Base-by-base conservation (phyloP, 2,888 invertebrate species). In the Synanthedon andrenaeformis region DNA sequence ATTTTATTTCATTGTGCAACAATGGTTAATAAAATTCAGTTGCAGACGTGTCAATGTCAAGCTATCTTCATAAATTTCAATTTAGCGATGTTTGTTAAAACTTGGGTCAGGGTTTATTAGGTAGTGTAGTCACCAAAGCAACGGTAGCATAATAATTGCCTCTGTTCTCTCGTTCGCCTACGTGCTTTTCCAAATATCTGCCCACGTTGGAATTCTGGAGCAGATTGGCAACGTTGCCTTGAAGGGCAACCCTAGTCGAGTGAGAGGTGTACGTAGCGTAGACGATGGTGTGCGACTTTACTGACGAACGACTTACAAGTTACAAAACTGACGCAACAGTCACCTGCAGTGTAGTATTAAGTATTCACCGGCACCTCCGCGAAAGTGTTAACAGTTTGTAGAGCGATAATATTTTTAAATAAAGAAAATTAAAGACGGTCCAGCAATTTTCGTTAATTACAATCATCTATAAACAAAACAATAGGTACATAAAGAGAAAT, bases 241-340 rank as follows among this genome's bases (percentile, higher is more conserved):
- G 45, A 45, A 14, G 13, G 45, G 49, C 66, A 74, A 60, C 74
- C 74, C 74, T 76, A 69, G 57, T 65, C 59, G 67, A 75, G 77
- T 76, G 77, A 79, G 77, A 76, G 80, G 79, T 68, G 64, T 65
- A 63, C 64, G 61, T 45, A 45, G 45, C 45, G 35, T 35, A 35
- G 54, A 57, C 58, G 55, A 56, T 56, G 57, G 59, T 59, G 59
- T 52, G 61, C 62, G 63, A 70, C 69, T 73, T 23, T 73, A 74
- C 68, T 35, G 8, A 35, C 35, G 35, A 35, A 35, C 35, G 35
- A 8, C 35, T 35, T 35, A 35, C 35, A 35, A 35, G 35, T 35
- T 35, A 35, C 35, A 35, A 35, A 35, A 35, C 35, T 35, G 35
- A 35, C 35, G 35, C 35, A 35, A 35, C 35, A 35, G 35, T 10